These are phyloP conservation scores for Leptatherina wallacei DNA, from an alignment of 2,797 vertebrate genomes.

Conservation along the genomic window DNA sequence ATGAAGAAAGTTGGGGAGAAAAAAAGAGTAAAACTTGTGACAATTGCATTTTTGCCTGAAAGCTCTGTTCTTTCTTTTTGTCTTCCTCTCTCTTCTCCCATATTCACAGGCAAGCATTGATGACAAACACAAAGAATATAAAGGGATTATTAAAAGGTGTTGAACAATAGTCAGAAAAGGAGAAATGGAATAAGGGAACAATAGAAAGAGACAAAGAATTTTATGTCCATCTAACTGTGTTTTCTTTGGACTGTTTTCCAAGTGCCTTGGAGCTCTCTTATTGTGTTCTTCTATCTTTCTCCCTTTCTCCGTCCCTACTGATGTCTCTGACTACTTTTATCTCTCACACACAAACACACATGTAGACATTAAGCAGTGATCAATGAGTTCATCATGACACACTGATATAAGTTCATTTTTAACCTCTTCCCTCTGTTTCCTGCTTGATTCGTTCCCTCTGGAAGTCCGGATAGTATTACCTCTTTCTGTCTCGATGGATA, in stretches of 20 bases:
- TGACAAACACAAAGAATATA: constrained; percentile 23
- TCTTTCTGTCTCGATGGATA: constrained; percentile 81
- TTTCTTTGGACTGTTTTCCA: constrained; percentile 88
- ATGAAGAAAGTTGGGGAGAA: constrained; percentile 3
- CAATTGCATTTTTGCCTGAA: constrained; percentile 38
- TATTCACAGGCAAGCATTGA: constrained; percentile 4
- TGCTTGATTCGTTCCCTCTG: constrained; percentile 78
- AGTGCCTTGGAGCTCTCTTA: constrained; percentile 92
- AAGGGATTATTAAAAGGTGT: constrained; percentile 30
- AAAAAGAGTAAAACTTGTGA: constrained; percentile 37
- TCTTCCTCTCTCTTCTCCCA: constrained; percentile 31
- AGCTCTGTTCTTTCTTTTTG: constrained; percentile 11
- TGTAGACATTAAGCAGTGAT: constrained; percentile 2
- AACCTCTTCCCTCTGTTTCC: constrained; percentile 32
- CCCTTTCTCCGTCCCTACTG: constrained; percentile 25
- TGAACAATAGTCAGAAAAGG: constrained; percentile 29
- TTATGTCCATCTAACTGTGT: constrained; percentile 64
- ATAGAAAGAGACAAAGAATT: constrained; percentile 42
- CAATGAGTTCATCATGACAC: constrained; percentile 7
- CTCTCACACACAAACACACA: constrained; percentile 15
- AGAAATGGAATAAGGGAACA: constrained; percentile 33
- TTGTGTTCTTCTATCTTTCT: constrained; percentile 42
- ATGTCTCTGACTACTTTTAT: constrained; percentile 3
- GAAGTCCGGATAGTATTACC: constrained; percentile 86
- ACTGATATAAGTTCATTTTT: not conserved